These are phyloP conservation scores for Colletes latitarsis DNA, from an alignment of 1,140 invertebrate species.

Conservation along the genomic window DNA sequence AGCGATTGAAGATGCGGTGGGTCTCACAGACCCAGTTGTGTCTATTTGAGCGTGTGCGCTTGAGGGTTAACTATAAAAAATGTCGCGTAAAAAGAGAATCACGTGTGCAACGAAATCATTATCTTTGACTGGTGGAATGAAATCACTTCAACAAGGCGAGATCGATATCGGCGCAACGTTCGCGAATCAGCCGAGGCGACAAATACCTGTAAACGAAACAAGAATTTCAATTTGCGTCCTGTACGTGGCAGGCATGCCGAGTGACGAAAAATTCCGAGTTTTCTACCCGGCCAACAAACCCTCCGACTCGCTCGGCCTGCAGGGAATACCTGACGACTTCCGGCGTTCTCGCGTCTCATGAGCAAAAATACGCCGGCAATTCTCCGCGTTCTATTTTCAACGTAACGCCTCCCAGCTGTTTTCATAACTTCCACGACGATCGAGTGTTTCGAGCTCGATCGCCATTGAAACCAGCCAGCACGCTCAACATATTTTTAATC, in stretches of 20 bases:
- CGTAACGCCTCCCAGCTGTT: slow-evolving; percentile 4
- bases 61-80: too few species aligned
- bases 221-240: slow-evolving; percentile 69
- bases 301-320: neutral
- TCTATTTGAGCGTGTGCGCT: too few species aligned
- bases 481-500: neutral
- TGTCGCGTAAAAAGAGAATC: too few species aligned
- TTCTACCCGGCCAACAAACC: neutral
- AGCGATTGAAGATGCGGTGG: too few species aligned
- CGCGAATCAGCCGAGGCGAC: slow-evolving; percentile 51
- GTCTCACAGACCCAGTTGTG: too few species aligned
- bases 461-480: neutral
- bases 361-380: slow-evolving; percentile 34
- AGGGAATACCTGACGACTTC: slow-evolving; percentile 38
- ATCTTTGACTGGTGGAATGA: neutral
- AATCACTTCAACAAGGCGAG: neutral
- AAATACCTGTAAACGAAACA: slow-evolving; percentile 66
- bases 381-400: slow-evolving; percentile 14
- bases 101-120: slow-evolving; percentile 20
- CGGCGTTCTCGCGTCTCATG: slow-evolving; percentile 15
- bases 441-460: neutral
- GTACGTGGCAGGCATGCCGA: slow-evolving; percentile 59
- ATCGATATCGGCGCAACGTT: slow-evolving; percentile 36
- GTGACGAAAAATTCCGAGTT: slow-evolving; percentile 51
- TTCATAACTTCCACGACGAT: neutral